Conservation (phyloP, 2,888 invertebrate genomes). For the Diaprepes abbreviatus region DNA sequence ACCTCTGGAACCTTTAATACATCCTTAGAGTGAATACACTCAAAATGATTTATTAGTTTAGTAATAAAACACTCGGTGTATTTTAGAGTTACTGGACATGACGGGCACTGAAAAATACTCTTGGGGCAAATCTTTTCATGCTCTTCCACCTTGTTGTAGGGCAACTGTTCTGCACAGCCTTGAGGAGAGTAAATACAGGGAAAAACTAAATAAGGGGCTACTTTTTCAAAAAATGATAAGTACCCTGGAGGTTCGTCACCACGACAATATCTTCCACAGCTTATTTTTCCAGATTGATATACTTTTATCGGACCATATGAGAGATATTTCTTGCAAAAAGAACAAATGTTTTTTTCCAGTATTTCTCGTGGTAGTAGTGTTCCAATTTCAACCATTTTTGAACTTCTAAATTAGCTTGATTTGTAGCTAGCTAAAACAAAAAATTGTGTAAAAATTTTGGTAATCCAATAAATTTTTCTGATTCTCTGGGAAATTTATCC, state of each 20-base stretch:
- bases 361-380: too few relatives aligned
- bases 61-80: neutral
- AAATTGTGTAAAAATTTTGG: too few relatives aligned
- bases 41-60: neutral
- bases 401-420: too few relatives aligned
- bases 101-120: neutral
- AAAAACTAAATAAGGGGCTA: neutral
- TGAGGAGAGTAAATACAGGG: neutral
- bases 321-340: neutral
- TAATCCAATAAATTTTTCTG: too few relatives aligned
- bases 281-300: neutral
- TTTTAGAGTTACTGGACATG: neutral
- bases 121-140: neutral
- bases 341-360: neutral
- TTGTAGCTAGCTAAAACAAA: too few relatives aligned
- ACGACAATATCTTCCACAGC: neutral
- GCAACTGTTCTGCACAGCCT: neutral
- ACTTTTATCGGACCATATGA: neutral
- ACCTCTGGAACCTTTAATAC: neutral
- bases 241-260: neutral
- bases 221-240: neutral
- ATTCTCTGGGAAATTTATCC: too few relatives aligned
- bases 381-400: too few relatives aligned
- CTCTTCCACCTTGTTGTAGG: neutral
- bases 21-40: neutral